phyloP scores from a whole-genome alignment of 2,113 vertebrate genomes.

The Rattus rattus region DNA sequence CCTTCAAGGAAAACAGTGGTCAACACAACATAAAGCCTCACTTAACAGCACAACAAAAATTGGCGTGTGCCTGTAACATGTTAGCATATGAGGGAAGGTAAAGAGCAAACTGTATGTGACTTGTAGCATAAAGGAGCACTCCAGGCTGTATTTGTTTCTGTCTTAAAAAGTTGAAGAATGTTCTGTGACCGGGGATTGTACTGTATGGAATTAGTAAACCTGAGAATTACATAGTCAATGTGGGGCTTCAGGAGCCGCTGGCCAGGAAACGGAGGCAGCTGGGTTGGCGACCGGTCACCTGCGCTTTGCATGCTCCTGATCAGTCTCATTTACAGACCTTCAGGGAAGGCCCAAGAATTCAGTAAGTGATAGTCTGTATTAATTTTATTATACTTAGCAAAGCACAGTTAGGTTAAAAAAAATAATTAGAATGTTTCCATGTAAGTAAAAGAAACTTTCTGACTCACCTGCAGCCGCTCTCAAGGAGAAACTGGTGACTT shows the following conservation, averaged over 20 bases:
- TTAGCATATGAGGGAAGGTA: background rate
- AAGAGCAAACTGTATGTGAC: background rate
- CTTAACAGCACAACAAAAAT: conserved; percentile 7
- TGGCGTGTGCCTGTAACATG: background rate
- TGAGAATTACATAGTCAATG: conserved; percentile 13
- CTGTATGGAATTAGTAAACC: background rate
- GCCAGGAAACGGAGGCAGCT: background rate
- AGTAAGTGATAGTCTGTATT: background rate
- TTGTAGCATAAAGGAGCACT: too few relatives aligned
- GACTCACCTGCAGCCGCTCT: background rate
- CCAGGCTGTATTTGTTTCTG: background rate
- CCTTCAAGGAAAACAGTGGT: background rate
- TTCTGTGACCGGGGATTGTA: background rate
- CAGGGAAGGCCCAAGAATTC: background rate
- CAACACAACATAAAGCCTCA: background rate
- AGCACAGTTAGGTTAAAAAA: background rate
- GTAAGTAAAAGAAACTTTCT: background rate
- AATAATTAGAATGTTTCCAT: background rate
- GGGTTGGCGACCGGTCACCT: background rate
- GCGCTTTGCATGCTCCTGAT: background rate
- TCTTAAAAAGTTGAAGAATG: background rate
- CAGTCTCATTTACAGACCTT: background rate
- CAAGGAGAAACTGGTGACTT: background rate
- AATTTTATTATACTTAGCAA: background rate
- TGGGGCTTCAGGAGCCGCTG: background rate